Base-by-base conservation (phyloP, 2,113 vertebrate species). In the Neogobius melanostomus region DNA sequence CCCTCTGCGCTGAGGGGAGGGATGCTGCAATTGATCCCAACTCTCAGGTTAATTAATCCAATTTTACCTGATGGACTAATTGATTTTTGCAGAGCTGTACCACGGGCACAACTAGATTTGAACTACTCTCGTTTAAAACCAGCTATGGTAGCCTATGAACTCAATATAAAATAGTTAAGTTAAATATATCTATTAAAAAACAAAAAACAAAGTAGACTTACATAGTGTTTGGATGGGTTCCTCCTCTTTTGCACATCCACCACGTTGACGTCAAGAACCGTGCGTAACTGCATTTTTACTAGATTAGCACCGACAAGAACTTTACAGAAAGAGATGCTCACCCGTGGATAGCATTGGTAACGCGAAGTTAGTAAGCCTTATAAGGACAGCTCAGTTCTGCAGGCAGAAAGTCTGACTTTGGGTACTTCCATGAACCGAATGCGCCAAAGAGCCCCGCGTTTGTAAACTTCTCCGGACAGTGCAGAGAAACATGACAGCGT, bases 201-300 rank as follows among this genome's bases (percentile, higher is more conserved):
- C n/a, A n/a, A n/a, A 21, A 54, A 1, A 46, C 42, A 17, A 5
- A 15, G 7, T 11, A 0, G 46, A 95, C 96, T 97, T 87, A 97
- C 96, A 65, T 97, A 97, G 80, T 97, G 96, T 79, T 97, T 97
- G 80, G 95, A 97, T n/a, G 96, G 96, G 82, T 92, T 97, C 85
- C 96, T 92, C 75, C 95, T 93, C 89, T 97, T 97, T 92, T 96
- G 92, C 88, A 97, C 96, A 82, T 96, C 95, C 93, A 96, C 94
- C 77, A 97, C 95, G 49, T 94, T 94, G 42, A 94, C 94, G 77
- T 96, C 96, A 53, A 94, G 87, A 77, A 95, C 93, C 50, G 92
- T 93, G 65, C 92, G 93, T 80, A 95, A 90, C 81, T 95, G 93
- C 96, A 97, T 92, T 69, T 81, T 87, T 28, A 63, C 1, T n/a